phyloP scores from a whole-genome alignment of 2,888 invertebrate genomes.

The Leptopilina drosophilae region DNA sequence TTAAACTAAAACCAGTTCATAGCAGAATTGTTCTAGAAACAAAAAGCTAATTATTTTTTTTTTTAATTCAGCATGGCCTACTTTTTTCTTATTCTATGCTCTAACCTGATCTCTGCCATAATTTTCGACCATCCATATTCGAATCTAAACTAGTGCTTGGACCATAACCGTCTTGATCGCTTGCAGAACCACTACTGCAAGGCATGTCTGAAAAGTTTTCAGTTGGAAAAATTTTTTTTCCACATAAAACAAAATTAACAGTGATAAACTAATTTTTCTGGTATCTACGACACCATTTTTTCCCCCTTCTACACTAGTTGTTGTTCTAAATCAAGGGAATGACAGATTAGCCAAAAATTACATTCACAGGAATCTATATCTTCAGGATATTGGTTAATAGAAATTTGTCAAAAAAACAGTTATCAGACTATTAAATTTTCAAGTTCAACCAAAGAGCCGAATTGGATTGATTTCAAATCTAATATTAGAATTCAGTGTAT shows the following conservation, averaged over 20 bases:
- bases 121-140: constrained; percentile 72
- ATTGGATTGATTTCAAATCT: not conserved
- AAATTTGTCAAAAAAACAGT: too few species aligned
- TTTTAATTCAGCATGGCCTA: not conserved
- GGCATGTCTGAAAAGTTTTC: constrained; percentile 71
- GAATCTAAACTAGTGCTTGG: constrained; percentile 81
- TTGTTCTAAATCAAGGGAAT: not conserved
- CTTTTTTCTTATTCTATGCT: not conserved
- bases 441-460: too few species aligned
- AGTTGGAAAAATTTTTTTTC: constrained; percentile 46
- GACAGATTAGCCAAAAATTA: not conserved
- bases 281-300: constrained; percentile 16
- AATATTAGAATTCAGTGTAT: too few species aligned
- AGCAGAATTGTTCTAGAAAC: too few species aligned
- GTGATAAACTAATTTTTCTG: not conserved
- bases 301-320: not conserved
- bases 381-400: too few species aligned
- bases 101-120: constrained; percentile 76
- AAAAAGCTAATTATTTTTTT: not conserved
- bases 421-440: too few species aligned
- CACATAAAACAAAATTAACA: not conserved
- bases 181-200: constrained; percentile 80
- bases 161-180: constrained; percentile 80
- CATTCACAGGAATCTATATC: not conserved
- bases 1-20: too few species aligned